Evolutionary conservation across 2,113 vertebrate genomes (phyloP).

Genomic region (Phocoena sinus): DNA sequence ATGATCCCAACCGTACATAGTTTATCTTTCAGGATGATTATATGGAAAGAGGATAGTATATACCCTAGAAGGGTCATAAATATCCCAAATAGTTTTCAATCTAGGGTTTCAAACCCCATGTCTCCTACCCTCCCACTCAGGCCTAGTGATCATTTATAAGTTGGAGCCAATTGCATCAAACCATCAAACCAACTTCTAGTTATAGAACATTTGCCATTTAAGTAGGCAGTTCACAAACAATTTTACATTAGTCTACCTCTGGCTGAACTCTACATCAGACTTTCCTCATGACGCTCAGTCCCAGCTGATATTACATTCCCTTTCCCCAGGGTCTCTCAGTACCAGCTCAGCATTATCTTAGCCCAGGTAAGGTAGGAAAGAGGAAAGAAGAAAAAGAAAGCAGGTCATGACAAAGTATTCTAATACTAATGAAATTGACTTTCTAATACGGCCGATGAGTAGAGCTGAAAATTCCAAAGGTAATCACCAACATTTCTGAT

Average conservation of each 20-base stretch:
- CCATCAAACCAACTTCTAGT: not conserved
- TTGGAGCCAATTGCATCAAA: not conserved
- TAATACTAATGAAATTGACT: not conserved
- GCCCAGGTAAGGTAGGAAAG: not conserved
- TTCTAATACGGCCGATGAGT: not conserved
- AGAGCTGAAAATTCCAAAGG: constrained; percentile 11
- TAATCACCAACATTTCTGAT: not conserved
- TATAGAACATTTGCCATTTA: not conserved
- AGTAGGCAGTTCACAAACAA: not conserved
- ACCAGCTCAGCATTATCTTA: not conserved
- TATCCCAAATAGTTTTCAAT: not conserved
- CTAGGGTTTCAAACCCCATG: not conserved
- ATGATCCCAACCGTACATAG: not conserved
- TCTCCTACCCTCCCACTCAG: not conserved
- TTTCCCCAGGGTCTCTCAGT: not conserved
- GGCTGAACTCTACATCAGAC: not conserved
- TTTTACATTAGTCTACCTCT: constrained; percentile 11
- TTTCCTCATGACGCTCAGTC: not conserved
- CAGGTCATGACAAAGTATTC: not conserved
- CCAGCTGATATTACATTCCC: not conserved
- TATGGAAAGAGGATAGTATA: not conserved
- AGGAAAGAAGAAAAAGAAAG: not conserved
- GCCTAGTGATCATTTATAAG: not conserved
- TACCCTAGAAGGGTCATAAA: not conserved
- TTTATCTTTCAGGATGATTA: not conserved